Evolutionary conservation across 2,888 invertebrate species (phyloP), one percentile per base, ranked within the genome.

Genomic region (Maniola hyperantus): DNA sequence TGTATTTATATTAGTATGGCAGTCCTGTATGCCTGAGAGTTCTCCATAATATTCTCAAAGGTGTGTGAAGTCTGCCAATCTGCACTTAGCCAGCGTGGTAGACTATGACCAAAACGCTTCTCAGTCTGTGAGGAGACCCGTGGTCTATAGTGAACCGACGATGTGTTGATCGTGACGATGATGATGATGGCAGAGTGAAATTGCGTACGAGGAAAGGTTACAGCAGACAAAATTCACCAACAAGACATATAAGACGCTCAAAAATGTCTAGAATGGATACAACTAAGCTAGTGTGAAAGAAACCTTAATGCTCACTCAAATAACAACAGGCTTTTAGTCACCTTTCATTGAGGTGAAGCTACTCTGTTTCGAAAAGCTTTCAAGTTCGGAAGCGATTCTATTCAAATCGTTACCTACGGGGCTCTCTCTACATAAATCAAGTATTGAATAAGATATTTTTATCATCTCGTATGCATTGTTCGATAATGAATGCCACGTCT

Each of bases 281-380:
- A 8, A 54, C 0, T 5, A 54, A 34, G 34, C 34, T 10, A 20
- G 33, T 34, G 46, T 33, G 15, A 15, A 59, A 48, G 15, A 8
- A 57, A 13, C 13, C 26, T n/a, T 44, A 81, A 81, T 84, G 79
- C 80, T 86, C 85, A 81, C 82, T 81, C 79, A 79, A 74, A 75
- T 74, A 81, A 82, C 79, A 83, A 82, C 79, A 76, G 76, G 84
- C 87, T 84, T 87, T 88, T 85, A 87, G 83, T 77, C 78, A 81
- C 79, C 83, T 80, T 83, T 79, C 82, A 80, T 77, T 77, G 81
- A 85, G 84, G 84, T 81, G 83, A 79, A 82, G 81, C 81, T 77
- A 75, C 79, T 84, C 83, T 87, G 84, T 88, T 89, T 89, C 88
- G 88, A 89, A 89, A 89, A 88, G 89, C 89, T 89, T 89, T 89